Percentiles rank a stretch among this genome's conserved stretches.
These are phyloP conservation scores for Micrastur ruficollis DNA, from an alignment of 2,797 vertebrate genomes.

Conservation along the genomic window DNA sequence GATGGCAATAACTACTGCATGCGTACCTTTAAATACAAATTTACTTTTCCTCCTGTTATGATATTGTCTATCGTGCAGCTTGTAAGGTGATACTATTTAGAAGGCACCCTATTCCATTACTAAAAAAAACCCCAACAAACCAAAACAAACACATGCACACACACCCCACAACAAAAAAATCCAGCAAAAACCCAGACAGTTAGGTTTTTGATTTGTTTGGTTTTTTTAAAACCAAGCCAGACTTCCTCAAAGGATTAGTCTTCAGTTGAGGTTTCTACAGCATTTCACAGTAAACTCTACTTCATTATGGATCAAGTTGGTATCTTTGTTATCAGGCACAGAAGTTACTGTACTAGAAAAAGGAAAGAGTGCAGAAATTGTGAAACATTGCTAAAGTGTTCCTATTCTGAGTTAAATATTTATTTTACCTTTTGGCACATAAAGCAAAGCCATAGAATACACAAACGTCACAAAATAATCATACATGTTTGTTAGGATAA, in stretches of 20 bases:
- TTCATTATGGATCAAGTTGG: not conserved
- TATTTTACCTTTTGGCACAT: not conserved
- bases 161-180: not conserved
- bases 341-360: not conserved
- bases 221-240: not conserved
- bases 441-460: not conserved
- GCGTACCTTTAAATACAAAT: not conserved
- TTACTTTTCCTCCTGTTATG: not conserved
- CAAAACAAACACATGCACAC: not conserved
- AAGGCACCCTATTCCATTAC: not conserved
- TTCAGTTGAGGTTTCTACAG: not conserved
- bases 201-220: not conserved
- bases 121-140: rapidly evolving
- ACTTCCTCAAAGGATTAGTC: not conserved
- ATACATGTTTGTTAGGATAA: not conserved
- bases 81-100: not conserved
- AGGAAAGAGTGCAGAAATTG: not conserved
- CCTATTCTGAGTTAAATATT: not conserved
- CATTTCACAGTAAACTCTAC: not conserved
- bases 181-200: not conserved
- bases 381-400: not conserved
- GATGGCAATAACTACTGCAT: slow-evolving; percentile 44
- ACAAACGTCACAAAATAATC: not conserved
- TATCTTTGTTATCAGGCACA: not conserved
- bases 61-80: not conserved